Conservation (phyloP, 2,888 invertebrate genomes). For the Torymus tubicola region DNA sequence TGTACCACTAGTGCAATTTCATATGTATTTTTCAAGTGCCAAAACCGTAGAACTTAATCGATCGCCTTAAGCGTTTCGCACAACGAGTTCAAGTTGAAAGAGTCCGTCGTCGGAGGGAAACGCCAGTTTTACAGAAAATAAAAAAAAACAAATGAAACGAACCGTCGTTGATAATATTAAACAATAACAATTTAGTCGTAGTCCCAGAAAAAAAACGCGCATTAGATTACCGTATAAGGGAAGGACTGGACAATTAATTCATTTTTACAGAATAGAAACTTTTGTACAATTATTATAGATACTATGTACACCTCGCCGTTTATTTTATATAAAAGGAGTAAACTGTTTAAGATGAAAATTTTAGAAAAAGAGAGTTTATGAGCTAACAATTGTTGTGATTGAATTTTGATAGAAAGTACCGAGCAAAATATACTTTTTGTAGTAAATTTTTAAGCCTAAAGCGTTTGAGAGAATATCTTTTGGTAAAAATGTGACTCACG, state of each 20-base stretch:
- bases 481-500: constrained; percentile 49
- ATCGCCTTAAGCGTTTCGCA: constrained; percentile 63
- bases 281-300: constrained; percentile 56
- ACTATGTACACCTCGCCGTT: constrained; percentile 52
- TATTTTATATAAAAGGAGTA: constrained; percentile 51
- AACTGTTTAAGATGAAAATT: constrained; percentile 50
- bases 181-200: constrained; percentile 57
- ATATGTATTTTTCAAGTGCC: constrained; percentile 73
- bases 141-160: neutral
- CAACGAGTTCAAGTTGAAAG: constrained; percentile 58
- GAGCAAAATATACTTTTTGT: constrained; percentile 52
- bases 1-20: constrained; percentile 58
- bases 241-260: constrained; percentile 59
- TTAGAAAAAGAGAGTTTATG: constrained; percentile 50
- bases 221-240: constrained; percentile 57
- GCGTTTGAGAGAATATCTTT: constrained; percentile 50
- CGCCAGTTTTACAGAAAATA: constrained; percentile 50
- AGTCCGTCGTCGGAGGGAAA: constrained; percentile 43
- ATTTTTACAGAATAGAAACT: constrained; percentile 55
- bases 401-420: constrained; percentile 51
- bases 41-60: constrained; percentile 71
- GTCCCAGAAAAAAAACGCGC: constrained; percentile 61
- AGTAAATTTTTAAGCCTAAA: constrained; percentile 57
- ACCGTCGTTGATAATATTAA: constrained; percentile 54
- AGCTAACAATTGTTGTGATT: constrained; percentile 51